Percentiles rank a stretch among this genome's conserved stretches.
Evolutionary conservation across 2,888 invertebrate species (phyloP).

Genomic region (Perdita meconis): DNA sequence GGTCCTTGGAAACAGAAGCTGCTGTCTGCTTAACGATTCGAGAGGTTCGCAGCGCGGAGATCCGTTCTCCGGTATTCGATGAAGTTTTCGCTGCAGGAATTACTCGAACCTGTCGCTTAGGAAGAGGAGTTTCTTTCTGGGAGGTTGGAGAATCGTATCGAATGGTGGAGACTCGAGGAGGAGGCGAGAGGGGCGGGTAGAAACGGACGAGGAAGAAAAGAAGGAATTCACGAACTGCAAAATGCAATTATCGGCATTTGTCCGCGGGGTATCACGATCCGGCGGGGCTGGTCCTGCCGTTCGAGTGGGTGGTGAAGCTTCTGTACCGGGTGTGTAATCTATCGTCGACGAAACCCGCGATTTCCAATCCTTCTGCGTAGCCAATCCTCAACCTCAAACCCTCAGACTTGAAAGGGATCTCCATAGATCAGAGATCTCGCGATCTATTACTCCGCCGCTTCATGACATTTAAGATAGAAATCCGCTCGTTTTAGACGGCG

Average conservation of each 20-base stretch:
- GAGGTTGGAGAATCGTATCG: conserved; percentile 7
- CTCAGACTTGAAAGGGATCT: no score
- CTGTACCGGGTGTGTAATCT: conserved; percentile 76
- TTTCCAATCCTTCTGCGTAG: conserved; percentile 22
- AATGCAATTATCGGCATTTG: conserved; percentile 83
- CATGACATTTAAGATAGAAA: no score
- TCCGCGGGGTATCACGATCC: conserved; percentile 83
- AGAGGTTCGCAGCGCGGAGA: no score
- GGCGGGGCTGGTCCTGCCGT: conserved; percentile 71
- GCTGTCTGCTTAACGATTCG: no score
- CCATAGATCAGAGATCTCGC: no score
- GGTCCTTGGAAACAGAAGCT: no score
- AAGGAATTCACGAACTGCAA: conserved; percentile 83
- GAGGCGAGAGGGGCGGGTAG: conserved; percentile 54
- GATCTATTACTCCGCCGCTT: no score
- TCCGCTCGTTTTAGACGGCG: no score
- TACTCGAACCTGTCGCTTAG: neutral
- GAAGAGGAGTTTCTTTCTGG: neutral
- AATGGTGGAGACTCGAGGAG: conserved; percentile 28
- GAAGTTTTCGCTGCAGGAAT: neutral
- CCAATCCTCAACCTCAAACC: conserved; percentile 5
- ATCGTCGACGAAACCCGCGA: conserved; percentile 51
- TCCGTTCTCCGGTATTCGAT: neutral
- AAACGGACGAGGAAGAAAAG: conserved; percentile 74
- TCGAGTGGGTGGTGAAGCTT: conserved; percentile 68